Evolutionary conservation across 2,797 vertebrate species (phyloP), one percentile per base, ranked within the genome.

Genomic region (Myotis findleyi): DNA sequence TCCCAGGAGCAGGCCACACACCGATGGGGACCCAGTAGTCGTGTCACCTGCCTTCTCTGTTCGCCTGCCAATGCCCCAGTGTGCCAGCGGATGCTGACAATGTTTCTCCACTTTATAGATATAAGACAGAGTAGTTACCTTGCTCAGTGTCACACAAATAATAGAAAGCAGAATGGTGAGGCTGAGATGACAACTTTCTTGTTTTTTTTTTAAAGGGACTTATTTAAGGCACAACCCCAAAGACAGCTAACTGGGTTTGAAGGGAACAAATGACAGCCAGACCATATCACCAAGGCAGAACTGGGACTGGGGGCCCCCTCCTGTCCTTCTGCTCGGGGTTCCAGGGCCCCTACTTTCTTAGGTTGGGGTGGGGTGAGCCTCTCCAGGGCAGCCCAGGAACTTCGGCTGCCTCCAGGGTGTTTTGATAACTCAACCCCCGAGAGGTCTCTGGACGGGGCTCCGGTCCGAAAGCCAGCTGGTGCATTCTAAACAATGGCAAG

Each of bases 381-480:
- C 72, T 27, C 66, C 17, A 53, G 47, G 51, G 59, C 69, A 79
- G 73, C 47, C 38, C 16, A 80, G 59, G 38, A 84, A 38, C 90
- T 62, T 73, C 41, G 76, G 93, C 87, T 94, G 87, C 76, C 85
- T 87, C 77, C 36, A 14, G 73, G 90, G 69, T 69, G n/a, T 64
- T 59, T 30, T 0, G 8, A 88, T 86, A 95, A 97, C 84, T 76
- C 85, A 92, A 87, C 27, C 41, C 84, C 73, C 1, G 5, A 30
- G 44, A 20, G 64, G n/a, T 20, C n/a, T 68, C n/a, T 66, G 64
- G 13, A 27, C 71, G 27, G 88, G 93, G 93, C 85, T 59, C 10
- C 53, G 92, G 91, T 87, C 92, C 11, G 4, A 96, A 83, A 86
- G 97, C 94, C 97, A 97, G 96, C 94, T 94, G 95, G 87, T 89